phyloP scores from a whole-genome alignment of 1,140 invertebrate genomes.

The Popillia japonica region DNA sequence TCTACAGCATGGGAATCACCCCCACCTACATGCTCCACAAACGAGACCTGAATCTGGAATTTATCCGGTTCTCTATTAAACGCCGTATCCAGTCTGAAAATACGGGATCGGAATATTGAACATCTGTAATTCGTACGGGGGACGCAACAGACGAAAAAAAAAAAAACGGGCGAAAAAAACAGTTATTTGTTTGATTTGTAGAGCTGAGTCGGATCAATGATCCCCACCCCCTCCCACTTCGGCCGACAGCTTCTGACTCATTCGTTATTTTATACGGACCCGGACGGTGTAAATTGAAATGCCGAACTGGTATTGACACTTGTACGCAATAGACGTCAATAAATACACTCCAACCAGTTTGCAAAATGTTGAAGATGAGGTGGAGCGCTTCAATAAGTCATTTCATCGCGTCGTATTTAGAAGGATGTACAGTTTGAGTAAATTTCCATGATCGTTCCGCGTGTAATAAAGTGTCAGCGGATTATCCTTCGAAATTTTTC shows the following conservation, averaged over 20 bases:
- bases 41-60: constrained; percentile 24
- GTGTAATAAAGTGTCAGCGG: constrained; percentile 11
- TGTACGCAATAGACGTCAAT: not conserved
- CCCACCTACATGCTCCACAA: not conserved
- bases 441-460: not conserved
- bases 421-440: not conserved
- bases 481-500: not conserved
- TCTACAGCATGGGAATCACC: not conserved
- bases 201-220: not conserved
- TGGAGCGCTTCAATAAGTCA: constrained; percentile 20
- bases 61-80: constrained; percentile 14
- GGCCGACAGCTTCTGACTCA: not conserved
- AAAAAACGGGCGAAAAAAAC: not conserved
- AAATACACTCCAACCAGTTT: not conserved
- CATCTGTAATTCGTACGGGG: constrained; percentile 1
- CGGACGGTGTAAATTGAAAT: constrained; percentile 22
- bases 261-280: not conserved
- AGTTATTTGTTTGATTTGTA: constrained; percentile 31
- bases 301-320: constrained; percentile 16
- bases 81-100: not conserved
- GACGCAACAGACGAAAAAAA: too few species aligned
- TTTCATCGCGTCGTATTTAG: not conserved
- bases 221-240: too few species aligned
- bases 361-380: not conserved
- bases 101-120: not conserved